Evolutionary conservation across 1,140 invertebrate species (phyloP).

Genomic region (Dreissena polymorpha): DNA sequence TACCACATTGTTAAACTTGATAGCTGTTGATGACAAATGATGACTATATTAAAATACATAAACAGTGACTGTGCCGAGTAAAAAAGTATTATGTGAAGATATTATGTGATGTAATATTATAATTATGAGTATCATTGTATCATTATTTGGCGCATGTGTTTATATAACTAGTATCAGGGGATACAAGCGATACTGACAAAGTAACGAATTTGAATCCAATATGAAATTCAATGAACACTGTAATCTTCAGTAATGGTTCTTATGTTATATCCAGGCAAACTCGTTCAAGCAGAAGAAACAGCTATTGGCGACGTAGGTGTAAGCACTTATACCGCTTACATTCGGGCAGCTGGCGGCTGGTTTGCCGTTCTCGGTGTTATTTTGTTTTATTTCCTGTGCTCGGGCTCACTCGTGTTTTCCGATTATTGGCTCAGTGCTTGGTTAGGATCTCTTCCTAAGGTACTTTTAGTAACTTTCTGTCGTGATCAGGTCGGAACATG

Average conservation of each 20-base stretch:
- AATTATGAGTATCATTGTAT: background rate
- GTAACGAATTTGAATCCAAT: too few relatives aligned
- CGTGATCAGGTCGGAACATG: too few relatives aligned
- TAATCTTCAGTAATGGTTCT: too few relatives aligned
- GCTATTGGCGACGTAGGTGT: slow-evolving; percentile 77
- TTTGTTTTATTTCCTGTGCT: slow-evolving; percentile 82
- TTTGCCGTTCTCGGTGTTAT: slow-evolving; percentile 80
- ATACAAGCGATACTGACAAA: too few relatives aligned
- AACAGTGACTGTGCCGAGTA: background rate
- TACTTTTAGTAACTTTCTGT: background rate
- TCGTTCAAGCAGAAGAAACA: slow-evolving; percentile 73
- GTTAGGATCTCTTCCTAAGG: background rate
- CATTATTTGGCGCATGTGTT: background rate
- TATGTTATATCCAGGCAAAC: slow-evolving; percentile 2
- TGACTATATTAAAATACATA: too few relatives aligned
- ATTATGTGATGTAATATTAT: background rate
- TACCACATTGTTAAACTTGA: too few relatives aligned
- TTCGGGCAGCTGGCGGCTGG: slow-evolving; percentile 83
- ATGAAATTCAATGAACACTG: too few relatives aligned
- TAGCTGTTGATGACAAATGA: too few relatives aligned
- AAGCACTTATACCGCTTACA: slow-evolving; percentile 81
- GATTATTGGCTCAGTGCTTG: slow-evolving; percentile 84
- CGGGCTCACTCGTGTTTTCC: slow-evolving; percentile 82
- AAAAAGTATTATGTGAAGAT: background rate
- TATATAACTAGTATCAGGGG: background rate